These are phyloP conservation scores for Junco hyemalis DNA, from an alignment of 2,113 vertebrate genomes.

Conservation along the genomic window DNA sequence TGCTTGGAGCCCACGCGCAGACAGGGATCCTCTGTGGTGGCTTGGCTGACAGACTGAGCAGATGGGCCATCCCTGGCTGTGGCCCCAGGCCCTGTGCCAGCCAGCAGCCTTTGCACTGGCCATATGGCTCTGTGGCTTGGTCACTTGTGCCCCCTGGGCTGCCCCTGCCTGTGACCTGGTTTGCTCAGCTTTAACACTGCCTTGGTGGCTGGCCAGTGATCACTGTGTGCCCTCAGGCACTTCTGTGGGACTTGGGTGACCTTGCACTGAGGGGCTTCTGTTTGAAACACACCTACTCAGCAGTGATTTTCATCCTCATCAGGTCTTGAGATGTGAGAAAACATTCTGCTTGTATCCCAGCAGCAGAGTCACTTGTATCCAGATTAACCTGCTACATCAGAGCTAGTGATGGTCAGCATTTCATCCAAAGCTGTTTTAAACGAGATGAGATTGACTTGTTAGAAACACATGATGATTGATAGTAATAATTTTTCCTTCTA, in stretches of 20 bases:
- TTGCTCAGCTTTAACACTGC: neutral
- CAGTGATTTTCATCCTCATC: neutral
- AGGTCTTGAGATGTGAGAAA: fast-evolving
- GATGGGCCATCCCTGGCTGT: neutral
- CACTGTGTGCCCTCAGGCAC: neutral
- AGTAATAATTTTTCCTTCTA: neutral
- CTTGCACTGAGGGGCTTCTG: neutral
- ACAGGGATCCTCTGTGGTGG: fast-evolving
- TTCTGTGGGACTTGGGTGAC: neutral
- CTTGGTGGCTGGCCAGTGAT: neutral
- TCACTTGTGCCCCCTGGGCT: neutral
- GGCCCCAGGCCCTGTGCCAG: neutral
- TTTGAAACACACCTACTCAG: neutral
- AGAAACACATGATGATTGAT: neutral
- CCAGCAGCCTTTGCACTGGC: neutral
- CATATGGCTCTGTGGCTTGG: neutral
- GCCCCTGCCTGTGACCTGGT: neutral
- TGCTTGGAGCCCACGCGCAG: neutral
- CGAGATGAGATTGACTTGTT: neutral
- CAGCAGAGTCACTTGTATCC: neutral
- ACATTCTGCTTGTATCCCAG: neutral
- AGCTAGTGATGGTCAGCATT: neutral
- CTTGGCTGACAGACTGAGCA: neutral
- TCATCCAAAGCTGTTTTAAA: neutral
- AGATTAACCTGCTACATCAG: neutral